Conservation (phyloP, 2,888 invertebrate genomes). For the Metopia argyrocephala region DNA sequence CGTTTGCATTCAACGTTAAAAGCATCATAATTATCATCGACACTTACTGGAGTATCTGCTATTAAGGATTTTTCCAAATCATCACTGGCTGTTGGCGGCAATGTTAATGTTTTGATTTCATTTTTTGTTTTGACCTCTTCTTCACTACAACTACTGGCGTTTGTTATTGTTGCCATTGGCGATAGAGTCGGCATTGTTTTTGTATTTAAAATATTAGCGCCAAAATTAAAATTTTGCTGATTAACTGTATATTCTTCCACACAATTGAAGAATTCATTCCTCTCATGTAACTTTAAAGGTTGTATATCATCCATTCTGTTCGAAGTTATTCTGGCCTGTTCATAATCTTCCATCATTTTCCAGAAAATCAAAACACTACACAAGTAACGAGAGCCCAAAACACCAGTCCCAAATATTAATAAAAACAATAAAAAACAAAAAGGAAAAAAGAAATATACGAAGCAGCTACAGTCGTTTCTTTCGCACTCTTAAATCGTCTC, state of each 20-base stretch:
- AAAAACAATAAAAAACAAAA: conserved; percentile 6
- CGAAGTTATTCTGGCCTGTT: conserved; percentile 68
- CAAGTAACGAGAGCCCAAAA: not conserved
- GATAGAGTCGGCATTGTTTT: conserved; percentile 57
- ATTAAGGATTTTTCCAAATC: conserved; percentile 31
- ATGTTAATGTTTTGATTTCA: conserved; percentile 63
- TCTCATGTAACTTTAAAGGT: conserved; percentile 61
- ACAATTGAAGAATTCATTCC: conserved; percentile 48
- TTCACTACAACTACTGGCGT: conserved; percentile 44
- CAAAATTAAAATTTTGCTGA: conserved; percentile 70
- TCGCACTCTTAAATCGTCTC: conserved; percentile 36
- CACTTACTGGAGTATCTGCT: conserved; percentile 32
- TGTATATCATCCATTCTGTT: conserved; percentile 66
- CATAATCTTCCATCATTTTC: conserved; percentile 74
- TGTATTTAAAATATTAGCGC: conserved; percentile 74
- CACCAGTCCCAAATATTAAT: conserved; percentile 1
- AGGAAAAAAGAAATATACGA: conserved; percentile 1
- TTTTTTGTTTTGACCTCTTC: conserved; percentile 61
- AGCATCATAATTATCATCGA: conserved; percentile 32
- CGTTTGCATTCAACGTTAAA: conserved; percentile 52
- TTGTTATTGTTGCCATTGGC: conserved; percentile 43
- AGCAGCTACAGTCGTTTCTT: conserved; percentile 10
- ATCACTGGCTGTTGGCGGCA: conserved; percentile 54
- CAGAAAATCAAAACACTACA: conserved; percentile 43
- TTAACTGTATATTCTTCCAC: conserved; percentile 58